Evolutionary conservation across 2,113 vertebrate species (phyloP).

Genomic region (Urocynchramus pylzowi): DNA sequence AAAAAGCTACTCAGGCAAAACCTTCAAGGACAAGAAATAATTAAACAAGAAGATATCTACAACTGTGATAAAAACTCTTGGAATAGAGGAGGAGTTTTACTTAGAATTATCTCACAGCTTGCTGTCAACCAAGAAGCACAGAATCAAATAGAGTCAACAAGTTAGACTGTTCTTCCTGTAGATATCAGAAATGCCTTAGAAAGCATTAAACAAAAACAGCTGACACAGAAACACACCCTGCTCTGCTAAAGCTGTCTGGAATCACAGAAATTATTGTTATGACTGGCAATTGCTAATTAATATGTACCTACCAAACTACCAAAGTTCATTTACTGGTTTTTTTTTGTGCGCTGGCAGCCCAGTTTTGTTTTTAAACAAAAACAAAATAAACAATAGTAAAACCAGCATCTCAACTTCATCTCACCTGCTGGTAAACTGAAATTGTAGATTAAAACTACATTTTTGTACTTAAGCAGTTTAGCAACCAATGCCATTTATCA

Average conservation of each 20-base stretch:
- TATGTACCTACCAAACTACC: background rate
- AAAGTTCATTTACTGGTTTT: background rate
- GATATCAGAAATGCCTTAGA: background rate
- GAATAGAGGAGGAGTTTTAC: background rate
- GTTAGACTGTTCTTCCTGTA: background rate
- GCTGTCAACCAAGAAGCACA: background rate
- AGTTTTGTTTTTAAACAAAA: background rate
- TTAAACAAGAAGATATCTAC: background rate
- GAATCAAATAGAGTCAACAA: background rate
- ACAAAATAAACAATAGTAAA: background rate
- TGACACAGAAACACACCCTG: background rate
- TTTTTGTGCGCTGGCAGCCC: background rate
- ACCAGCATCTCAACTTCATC: background rate
- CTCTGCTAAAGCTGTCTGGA: background rate
- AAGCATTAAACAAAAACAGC: background rate
- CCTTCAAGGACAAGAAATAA: background rate
- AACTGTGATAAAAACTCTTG: background rate
- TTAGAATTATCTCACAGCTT: background rate
- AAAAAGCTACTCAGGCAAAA: background rate
- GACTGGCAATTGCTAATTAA: background rate
- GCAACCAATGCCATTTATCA: background rate
- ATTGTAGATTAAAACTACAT: background rate
- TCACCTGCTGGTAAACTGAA: background rate
- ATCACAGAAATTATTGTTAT: background rate
- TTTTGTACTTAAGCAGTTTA: background rate